phyloP scores from a whole-genome alignment of 2,113 vertebrate species.

The Vireo altiloquus region DNA sequence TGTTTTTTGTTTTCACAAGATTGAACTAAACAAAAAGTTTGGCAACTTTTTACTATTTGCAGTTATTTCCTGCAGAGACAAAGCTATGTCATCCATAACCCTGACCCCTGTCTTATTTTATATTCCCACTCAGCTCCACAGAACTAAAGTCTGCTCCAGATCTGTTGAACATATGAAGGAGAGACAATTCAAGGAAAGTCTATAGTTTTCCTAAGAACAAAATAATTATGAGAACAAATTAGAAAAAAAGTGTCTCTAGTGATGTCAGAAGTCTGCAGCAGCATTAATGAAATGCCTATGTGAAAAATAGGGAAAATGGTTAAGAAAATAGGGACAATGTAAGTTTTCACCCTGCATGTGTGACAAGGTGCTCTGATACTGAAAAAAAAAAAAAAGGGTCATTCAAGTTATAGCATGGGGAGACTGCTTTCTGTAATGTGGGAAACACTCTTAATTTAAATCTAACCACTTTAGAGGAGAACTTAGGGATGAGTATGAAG shows the following conservation, averaged over 20 bases:
- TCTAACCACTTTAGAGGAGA: not conserved
- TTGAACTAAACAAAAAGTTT: not conserved
- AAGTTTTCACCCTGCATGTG: not conserved
- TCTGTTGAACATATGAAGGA: not conserved
- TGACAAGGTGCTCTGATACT: not conserved
- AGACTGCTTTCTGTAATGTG: not conserved
- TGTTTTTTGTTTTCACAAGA: not conserved
- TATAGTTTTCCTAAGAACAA: not conserved
- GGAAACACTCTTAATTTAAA: not conserved
- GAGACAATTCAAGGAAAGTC: not conserved
- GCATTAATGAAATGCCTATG: not conserved
- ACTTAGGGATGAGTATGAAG: not conserved
- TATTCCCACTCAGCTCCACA: not conserved
- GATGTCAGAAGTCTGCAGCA: not conserved
- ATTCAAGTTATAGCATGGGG: not conserved
- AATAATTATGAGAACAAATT: not conserved
- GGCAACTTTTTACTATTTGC: not conserved
- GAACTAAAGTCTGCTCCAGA: not conserved
- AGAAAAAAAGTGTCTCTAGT: not conserved
- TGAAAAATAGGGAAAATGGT: not conserved
- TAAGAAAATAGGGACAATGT: not conserved
- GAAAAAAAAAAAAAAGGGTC: too few relatives aligned
- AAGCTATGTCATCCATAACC: not conserved
- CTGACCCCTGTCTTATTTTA: not conserved
- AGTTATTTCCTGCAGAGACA: not conserved